Conservation (phyloP, 2,888 invertebrate genomes). For the Hyalella azteca region DNA sequence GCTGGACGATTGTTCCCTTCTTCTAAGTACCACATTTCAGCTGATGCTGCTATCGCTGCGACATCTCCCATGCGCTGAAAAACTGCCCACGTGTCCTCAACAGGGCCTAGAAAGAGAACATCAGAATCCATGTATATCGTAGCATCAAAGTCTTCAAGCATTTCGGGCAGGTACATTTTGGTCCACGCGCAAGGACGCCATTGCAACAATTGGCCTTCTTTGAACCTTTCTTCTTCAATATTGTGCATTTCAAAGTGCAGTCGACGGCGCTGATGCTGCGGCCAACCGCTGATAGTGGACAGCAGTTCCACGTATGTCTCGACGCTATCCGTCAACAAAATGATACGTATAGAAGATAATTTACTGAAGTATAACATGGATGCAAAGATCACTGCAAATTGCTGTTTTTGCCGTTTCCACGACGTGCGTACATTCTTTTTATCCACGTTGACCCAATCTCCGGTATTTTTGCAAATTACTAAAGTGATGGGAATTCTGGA, state of each 20-base stretch:
- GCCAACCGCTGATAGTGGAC: conserved; percentile 26
- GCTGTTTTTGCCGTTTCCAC: conserved; percentile 46
- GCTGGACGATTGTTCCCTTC: conserved; percentile 39
- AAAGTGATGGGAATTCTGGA: neutral
- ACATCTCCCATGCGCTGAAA: conserved; percentile 63
- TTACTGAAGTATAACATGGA: conserved; percentile 52
- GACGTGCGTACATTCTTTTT: neutral
- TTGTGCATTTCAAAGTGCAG: conserved; percentile 25
- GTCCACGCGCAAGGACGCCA: conserved; percentile 57
- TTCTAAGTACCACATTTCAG: conserved; percentile 61
- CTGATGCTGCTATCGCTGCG: conserved; percentile 64
- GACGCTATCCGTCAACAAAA: conserved; percentile 45
- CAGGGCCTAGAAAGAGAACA: conserved; percentile 64
- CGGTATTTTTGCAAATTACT: conserved; percentile 14
- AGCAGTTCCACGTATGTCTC: conserved; percentile 42
- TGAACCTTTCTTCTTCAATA: conserved; percentile 8
- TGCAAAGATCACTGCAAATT: conserved; percentile 41
- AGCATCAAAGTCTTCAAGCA: conserved; percentile 63
- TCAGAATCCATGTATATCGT: conserved; percentile 67
- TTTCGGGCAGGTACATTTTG: conserved; percentile 56
- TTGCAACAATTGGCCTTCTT: neutral
- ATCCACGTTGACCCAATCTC: neutral
- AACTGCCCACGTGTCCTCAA: conserved; percentile 64
- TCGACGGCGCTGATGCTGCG: neutral
- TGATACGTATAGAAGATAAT: conserved; percentile 41